phyloP scores from a whole-genome alignment of 2,113 vertebrate species.

The Heterotilapia buettikoferi region DNA sequence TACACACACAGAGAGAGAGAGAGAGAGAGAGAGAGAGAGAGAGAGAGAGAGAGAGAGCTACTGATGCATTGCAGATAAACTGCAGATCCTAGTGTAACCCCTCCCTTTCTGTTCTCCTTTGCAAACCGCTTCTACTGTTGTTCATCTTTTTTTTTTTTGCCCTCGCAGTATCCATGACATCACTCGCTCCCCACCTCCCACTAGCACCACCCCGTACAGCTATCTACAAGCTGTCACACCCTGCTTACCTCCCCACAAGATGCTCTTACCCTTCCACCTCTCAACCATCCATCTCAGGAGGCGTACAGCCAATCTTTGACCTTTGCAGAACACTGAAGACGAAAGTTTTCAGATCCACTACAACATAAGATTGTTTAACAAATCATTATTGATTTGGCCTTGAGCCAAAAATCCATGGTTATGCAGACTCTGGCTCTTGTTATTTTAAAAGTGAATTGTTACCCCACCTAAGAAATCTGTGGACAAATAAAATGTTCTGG shows the following conservation, averaged over 20 bases:
- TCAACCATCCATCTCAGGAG: neutral
- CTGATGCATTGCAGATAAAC: slow-evolving; percentile 85
- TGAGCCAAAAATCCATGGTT: neutral
- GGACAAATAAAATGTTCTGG: neutral
- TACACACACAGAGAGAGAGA: neutral
- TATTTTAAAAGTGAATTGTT: neutral
- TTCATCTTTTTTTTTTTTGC: neutral
- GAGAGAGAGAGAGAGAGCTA: slow-evolving; percentile 35
- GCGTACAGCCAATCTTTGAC: neutral
- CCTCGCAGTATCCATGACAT: slow-evolving; percentile 44
- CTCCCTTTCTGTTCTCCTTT: slow-evolving; percentile 47
- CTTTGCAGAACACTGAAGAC: neutral
- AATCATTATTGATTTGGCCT: neutral
- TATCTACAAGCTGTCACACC: slow-evolving; percentile 30
- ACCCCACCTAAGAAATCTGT: neutral
- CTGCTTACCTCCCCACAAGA: neutral
- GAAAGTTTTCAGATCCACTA: neutral
- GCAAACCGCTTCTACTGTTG: neutral
- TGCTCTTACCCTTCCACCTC: slow-evolving; percentile 8
- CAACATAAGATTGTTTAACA: neutral
- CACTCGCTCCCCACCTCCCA: slow-evolving; percentile 31
- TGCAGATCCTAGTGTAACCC: slow-evolving; percentile 67
- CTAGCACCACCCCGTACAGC: slow-evolving; percentile 13
- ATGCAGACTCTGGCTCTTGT: neutral
- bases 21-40: neutral